Percentiles rank a stretch among this genome's conserved stretches.
These are phyloP conservation scores for Neogale vison DNA, from an alignment of 2,113 vertebrate species.

Conservation along the genomic window DNA sequence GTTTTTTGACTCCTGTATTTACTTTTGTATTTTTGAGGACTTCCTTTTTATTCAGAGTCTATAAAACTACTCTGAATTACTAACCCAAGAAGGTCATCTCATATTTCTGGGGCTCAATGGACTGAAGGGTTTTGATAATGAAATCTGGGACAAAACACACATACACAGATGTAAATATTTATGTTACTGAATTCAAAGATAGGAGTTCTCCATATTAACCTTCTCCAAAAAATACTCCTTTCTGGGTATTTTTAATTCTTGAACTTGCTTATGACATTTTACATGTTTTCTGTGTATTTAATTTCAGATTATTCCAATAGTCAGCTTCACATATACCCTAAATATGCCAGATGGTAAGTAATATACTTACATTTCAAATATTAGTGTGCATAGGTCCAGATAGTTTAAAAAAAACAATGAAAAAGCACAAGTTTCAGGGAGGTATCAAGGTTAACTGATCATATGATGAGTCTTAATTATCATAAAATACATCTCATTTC, in stretches of 20 bases:
- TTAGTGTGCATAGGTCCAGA: neutral
- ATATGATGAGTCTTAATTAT: neutral
- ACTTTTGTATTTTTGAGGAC: neutral
- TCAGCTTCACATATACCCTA: neutral
- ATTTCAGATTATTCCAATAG: neutral
- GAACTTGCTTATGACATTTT: neutral
- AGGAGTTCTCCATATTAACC: neutral
- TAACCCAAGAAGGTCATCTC: neutral
- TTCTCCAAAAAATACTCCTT: neutral
- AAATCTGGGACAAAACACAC: neutral
- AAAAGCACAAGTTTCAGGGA: neutral
- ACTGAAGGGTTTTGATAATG: neutral
- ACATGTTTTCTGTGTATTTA: neutral
- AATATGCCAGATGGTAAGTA: neutral
- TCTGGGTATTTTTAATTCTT: neutral
- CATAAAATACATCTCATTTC: neutral
- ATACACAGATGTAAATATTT: neutral
- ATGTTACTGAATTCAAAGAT: neutral
- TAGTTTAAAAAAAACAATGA: neutral
- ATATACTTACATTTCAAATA: neutral
- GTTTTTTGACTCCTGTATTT: neutral
- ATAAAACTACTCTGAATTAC: neutral
- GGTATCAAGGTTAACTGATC: neutral
- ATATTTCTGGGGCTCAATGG: neutral
- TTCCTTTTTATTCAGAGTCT: neutral